phyloP scores from a whole-genome alignment of 2,113 vertebrate genomes.

The Rhynchopsitta pachyrhyncha region DNA sequence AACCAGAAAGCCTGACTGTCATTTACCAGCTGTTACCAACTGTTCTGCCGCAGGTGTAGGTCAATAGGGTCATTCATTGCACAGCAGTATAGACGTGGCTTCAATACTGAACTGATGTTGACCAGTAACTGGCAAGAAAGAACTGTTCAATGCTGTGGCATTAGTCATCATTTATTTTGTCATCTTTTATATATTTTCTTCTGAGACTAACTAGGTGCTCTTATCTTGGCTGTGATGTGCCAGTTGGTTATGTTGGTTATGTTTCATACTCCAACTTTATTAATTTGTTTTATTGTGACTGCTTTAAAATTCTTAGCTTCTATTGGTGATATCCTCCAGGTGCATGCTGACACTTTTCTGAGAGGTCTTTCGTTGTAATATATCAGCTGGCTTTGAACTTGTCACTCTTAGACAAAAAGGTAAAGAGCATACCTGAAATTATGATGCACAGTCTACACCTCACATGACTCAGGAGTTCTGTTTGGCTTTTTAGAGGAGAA shows the following conservation, averaged over 20 bases:
- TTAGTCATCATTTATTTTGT: neutral
- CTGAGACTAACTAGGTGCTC: neutral
- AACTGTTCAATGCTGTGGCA: neutral
- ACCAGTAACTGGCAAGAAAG: neutral
- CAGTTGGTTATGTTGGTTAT: neutral
- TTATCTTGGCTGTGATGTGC: neutral
- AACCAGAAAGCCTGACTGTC: neutral
- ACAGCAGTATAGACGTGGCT: neutral
- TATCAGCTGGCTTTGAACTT: slow-evolving; percentile 39
- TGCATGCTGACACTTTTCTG: neutral
- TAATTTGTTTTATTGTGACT: neutral
- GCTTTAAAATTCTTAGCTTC: slow-evolving; percentile 18
- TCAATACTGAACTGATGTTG: neutral
- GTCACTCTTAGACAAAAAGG: neutral
- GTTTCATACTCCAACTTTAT: neutral
- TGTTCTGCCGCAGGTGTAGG: neutral
- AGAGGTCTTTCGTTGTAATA: slow-evolving; percentile 16
- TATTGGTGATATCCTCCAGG: neutral
- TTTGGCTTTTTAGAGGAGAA: slow-evolving; percentile 6
- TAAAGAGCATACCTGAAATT: slow-evolving; percentile 23
- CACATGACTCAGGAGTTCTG: slow-evolving; percentile 46
- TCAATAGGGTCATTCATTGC: neutral
- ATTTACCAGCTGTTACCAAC: neutral
- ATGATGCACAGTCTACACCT: neutral
- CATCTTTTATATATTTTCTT: neutral